Evolutionary conservation across 2,888 invertebrate genomes (phyloP).

Genomic region (Cheilosia grossa): DNA sequence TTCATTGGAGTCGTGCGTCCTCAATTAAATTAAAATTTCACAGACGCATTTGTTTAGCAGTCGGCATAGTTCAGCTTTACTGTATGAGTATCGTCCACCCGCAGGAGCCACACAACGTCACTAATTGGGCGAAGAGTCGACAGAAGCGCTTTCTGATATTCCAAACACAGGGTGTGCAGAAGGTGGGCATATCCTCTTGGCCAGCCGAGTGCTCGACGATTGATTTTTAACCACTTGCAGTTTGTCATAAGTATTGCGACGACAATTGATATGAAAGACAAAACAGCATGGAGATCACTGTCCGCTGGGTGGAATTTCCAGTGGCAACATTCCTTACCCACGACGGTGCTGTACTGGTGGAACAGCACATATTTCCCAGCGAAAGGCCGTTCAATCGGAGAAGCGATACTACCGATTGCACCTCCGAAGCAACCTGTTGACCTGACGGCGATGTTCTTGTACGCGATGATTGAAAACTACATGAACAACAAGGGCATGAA

Average conservation of each 20-base stretch:
- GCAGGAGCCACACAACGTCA: constrained; percentile 1
- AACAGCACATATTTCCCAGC: constrained; percentile 53
- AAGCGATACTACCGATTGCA: not conserved
- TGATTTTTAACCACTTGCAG: not conserved
- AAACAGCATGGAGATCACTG: constrained; percentile 29
- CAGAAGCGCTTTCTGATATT: constrained; percentile 55
- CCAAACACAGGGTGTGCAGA: constrained; percentile 36
- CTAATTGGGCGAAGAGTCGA: constrained; percentile 49
- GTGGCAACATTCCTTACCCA: constrained; percentile 24
- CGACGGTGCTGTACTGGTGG: constrained; percentile 12
- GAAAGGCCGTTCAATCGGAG: not conserved
- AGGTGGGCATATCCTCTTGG: constrained; percentile 19
- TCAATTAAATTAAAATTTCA: constrained; percentile 9
- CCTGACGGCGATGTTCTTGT: constrained; percentile 56
- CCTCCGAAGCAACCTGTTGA: constrained; percentile 9
- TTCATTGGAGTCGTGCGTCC: not conserved
- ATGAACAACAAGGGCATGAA: constrained; percentile 58
- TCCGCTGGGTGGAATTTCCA: constrained; percentile 38
- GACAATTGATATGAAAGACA: constrained; percentile 27
- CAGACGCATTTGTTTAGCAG: constrained; percentile 1
- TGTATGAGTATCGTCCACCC: constrained; percentile 3
- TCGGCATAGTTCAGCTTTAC: not conserved
- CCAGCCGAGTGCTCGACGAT: not conserved
- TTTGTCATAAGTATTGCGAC: constrained; percentile 24
- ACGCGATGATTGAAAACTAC: constrained; percentile 54